A percentile compares a stretch with the other conserved stretches of the same genome.
These are phyloP conservation scores for Propithecus coquereli DNA, from an alignment of 2,113 vertebrate genomes.

Conservation along the genomic window DNA sequence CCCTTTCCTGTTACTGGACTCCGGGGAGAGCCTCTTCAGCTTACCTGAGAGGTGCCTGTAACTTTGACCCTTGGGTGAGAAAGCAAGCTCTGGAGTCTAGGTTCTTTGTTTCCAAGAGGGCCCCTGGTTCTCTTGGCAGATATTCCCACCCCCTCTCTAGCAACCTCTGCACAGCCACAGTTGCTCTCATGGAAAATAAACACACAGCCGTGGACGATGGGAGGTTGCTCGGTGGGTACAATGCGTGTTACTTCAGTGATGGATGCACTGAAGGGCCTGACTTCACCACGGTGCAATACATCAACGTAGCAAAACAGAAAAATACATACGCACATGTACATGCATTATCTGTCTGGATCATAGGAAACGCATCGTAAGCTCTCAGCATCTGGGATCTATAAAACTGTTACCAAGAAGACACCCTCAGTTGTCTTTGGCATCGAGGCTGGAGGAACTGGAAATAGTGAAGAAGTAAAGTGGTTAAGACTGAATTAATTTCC, in stretches of 20 bases:
- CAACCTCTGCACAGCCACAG: neutral
- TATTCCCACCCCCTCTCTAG: neutral
- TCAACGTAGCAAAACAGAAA: no score
- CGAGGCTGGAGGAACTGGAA: neutral
- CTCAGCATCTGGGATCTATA: neutral
- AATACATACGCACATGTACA: neutral
- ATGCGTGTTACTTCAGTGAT: no score
- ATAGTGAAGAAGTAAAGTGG: neutral
- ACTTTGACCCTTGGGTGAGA: neutral
- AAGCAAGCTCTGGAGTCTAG: neutral
- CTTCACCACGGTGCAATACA: no score
- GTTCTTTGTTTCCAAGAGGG: neutral
- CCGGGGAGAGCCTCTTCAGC: neutral
- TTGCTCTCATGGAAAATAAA: neutral
- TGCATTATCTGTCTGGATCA: neutral
- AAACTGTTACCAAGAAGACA: neutral
- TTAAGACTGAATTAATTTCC: neutral
- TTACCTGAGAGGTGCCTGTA: neutral
- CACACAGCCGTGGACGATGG: no score
- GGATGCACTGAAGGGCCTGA: no score
- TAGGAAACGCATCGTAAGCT: neutral
- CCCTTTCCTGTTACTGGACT: neutral
- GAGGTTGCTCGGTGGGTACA: no score
- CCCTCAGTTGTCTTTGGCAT: neutral
- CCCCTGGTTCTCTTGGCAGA: neutral